Conservation (phyloP, 1,140 invertebrate genomes). For the Drosophila grimshawi region DNA sequence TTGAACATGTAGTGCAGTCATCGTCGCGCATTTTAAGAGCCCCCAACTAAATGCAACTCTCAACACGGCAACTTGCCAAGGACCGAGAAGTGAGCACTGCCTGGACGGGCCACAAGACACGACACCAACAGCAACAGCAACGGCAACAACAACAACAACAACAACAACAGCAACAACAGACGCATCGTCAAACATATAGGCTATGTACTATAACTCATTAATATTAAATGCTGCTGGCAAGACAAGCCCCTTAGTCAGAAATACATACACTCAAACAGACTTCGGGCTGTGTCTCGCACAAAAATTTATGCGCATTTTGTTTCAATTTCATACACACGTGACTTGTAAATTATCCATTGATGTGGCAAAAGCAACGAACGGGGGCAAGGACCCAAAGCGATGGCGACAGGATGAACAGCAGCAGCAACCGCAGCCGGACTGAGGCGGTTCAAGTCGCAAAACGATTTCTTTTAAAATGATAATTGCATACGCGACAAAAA, state of each 20-base stretch:
- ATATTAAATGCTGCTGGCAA: conserved; percentile 78
- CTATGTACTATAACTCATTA: conserved; percentile 83
- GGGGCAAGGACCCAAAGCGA: conserved; percentile 26
- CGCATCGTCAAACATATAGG: conserved; percentile 81
- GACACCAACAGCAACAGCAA: conserved; percentile 44
- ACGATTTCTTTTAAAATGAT: conserved; percentile 32
- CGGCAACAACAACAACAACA: conserved; percentile 36
- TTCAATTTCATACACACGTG: conserved; percentile 82
- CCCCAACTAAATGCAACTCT: conserved; percentile 78
- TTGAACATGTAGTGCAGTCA: conserved; percentile 78
- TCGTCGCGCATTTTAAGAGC: conserved; percentile 68
- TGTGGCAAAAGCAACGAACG: conserved; percentile 57
- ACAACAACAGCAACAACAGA: conserved; percentile 50
- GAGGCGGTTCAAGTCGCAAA: background rate
- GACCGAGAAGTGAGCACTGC: conserved; percentile 48
- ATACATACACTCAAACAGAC: conserved; percentile 25
- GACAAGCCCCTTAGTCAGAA: conserved; percentile 69
- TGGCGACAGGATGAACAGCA: conserved; percentile 24
- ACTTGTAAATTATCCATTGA: conserved; percentile 83
- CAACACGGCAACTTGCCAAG: conserved; percentile 60
- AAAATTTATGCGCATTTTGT: conserved; percentile 83
- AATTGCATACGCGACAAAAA: conserved; percentile 38
- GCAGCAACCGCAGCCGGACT: conserved; percentile 11
- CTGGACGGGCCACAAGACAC: conserved; percentile 58
- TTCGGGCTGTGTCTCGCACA: conserved; percentile 32